These are phyloP conservation scores for Phthorimaea operculella DNA, from an alignment of 1,140 invertebrate genomes.

Conservation along the genomic window DNA sequence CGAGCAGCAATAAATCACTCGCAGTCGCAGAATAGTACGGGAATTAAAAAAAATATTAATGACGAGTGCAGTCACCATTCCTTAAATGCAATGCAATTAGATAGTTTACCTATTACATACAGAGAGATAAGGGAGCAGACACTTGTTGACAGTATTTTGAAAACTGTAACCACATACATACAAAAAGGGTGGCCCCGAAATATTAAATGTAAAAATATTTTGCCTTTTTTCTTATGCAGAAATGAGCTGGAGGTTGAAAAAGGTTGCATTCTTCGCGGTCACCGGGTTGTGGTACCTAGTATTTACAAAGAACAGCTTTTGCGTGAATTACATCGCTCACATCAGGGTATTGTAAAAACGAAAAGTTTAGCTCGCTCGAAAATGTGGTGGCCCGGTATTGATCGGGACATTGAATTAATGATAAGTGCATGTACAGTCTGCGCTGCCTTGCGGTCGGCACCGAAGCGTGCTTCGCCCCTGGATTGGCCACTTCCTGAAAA, in stretches of 20 bases:
- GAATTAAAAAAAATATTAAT: conserved; percentile 14
- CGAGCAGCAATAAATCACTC: too few species aligned
- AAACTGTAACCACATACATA: conserved; percentile 4
- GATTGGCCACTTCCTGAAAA: not conserved
- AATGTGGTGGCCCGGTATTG: too few species aligned
- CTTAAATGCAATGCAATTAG: too few species aligned
- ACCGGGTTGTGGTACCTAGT: conserved; percentile 17
- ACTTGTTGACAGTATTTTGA: not conserved
- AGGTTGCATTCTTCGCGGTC: conserved; percentile 13
- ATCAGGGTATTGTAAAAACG: conserved; percentile 24
- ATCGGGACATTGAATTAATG: conserved; percentile 4
- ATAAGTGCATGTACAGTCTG: not conserved
- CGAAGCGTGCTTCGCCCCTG: not conserved
- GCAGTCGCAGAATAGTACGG: conserved; percentile 12
- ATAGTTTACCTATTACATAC: too few species aligned
- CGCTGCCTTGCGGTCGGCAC: not conserved
- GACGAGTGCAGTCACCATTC: too few species aligned
- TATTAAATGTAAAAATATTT: conserved; percentile 1
- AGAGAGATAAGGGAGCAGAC: not conserved
- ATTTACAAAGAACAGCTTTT: conserved; percentile 14
- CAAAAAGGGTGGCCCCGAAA: conserved; percentile 5
- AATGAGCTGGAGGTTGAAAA: not conserved
- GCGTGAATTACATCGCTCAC: conserved; percentile 19
- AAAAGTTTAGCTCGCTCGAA: conserved; percentile 21
- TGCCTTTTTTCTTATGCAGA: not conserved